Base-by-base conservation (phyloP, 1,140 invertebrate genomes). In the Thalassaphorura encarpata region DNA sequence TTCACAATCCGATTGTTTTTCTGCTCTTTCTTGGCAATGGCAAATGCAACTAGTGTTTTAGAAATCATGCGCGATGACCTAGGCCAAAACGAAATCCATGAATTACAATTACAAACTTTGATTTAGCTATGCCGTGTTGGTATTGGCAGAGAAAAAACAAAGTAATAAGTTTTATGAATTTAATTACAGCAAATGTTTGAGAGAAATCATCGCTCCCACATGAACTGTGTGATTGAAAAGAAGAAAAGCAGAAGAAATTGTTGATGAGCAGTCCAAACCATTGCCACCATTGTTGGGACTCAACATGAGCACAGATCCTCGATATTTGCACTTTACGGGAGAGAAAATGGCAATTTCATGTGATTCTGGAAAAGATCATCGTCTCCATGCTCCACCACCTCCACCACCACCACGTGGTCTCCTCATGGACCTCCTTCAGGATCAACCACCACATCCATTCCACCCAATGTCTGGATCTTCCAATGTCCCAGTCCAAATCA, bases 151-250 rank as follows among this genome's bases (percentile, higher is more conserved):
- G n/a, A n/a, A n/a, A n/a, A n/a, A n/a, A n/a, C n/a, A n/a, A n/a
- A n/a, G n/a, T n/a, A n/a, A n/a, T n/a, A n/a, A n/a, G n/a, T n/a
- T n/a, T n/a, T n/a, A n/a, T n/a, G n/a, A n/a, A n/a, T n/a, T n/a
- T n/a, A n/a, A n/a, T n/a, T n/a, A n/a, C n/a, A 77, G 74, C 55
- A 79, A 21, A 73, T 85, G 68, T 75, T 85, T 66, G 80, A 83
- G 52, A 83, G 83, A 67, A 85, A 84, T 69, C 81, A 83, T 68
- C 75, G 77, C 66, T 80, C 80, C 5, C 79, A 83, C 69, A 86
- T 90, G 79, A 89, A 89, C 68, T 90, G 87, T 67, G 80, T 89
- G 1, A 84, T 89, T n/a, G 87, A 90, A 68, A 83, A 84, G 64
- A 81, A 84, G 60, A 78, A n/a, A 79, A 61, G 83, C 86, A 33